Conservation (phyloP, 2,113 vertebrate genomes). For the Calidris pugnax region DNA sequence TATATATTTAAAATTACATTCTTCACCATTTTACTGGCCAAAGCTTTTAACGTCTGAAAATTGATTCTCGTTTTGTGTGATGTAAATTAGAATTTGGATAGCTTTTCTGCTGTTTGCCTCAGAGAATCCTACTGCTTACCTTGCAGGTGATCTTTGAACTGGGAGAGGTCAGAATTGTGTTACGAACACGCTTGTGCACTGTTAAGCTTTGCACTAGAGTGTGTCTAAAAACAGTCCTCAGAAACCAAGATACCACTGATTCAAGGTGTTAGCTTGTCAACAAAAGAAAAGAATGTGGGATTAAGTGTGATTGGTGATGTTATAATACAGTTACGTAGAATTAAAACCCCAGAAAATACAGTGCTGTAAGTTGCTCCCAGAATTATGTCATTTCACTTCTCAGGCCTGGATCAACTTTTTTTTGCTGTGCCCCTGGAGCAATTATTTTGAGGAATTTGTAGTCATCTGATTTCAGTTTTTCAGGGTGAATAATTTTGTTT, state of each 20-base stretch:
- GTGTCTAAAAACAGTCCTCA: not conserved
- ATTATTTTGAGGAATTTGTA: constrained; percentile 3
- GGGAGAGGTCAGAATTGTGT: not conserved
- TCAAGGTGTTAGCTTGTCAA: not conserved
- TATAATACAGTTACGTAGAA: not conserved
- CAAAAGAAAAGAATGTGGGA: not conserved
- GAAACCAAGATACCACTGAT: not conserved
- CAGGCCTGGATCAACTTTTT: not conserved
- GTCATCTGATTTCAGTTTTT: not conserved
- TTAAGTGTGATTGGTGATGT: not conserved
- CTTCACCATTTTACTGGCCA: not conserved
- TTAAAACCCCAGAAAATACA: not conserved
- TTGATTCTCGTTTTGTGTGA: not conserved
- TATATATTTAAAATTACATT: not conserved
- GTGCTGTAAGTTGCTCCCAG: not conserved
- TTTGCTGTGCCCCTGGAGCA: not conserved
- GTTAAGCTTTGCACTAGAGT: not conserved
- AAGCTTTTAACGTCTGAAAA: not conserved
- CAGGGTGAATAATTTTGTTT: not conserved
- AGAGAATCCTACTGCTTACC: not conserved
- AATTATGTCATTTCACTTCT: not conserved
- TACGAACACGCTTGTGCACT: fast-evolving
- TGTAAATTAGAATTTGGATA: not conserved
- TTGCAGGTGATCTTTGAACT: not conserved
- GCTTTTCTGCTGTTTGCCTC: not conserved